These are phyloP conservation scores for Epirrita christyi DNA, from an alignment of 2,888 invertebrate species.

Conservation along the genomic window DNA sequence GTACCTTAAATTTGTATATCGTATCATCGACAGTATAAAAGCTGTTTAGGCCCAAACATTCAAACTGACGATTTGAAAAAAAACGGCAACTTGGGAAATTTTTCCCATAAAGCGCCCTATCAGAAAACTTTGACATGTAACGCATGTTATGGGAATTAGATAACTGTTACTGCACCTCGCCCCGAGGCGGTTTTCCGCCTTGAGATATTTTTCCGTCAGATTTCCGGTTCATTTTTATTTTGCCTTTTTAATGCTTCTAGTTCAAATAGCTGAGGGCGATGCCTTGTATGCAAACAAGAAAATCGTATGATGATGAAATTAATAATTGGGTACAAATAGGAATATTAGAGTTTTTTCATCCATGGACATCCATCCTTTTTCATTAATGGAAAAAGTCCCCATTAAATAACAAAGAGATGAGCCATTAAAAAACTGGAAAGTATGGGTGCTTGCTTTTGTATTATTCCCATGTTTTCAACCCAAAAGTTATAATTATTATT, in stretches of 20 bases:
- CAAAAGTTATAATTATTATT: too few relatives aligned
- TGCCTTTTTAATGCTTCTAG: conserved; percentile 51
- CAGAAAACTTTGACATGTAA: conserved; percentile 77
- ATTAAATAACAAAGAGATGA: too few relatives aligned
- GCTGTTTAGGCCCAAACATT: conserved; percentile 33
- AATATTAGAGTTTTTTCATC: background rate
- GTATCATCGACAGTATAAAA: too few relatives aligned
- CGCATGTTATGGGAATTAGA: conserved; percentile 78
- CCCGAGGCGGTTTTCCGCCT: conserved; percentile 35
- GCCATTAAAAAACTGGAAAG: too few relatives aligned
- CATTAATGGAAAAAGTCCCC: too few relatives aligned
- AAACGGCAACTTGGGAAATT: conserved; percentile 52
- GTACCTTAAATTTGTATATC: too few relatives aligned
- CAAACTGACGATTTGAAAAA: conserved; percentile 47
- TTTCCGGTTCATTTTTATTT: conserved; percentile 40
- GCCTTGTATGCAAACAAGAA: conserved; percentile 41
- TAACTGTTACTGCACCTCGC: conserved; percentile 60
- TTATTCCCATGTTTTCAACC: too few relatives aligned
- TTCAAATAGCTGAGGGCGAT: conserved; percentile 46
- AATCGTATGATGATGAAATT: conserved; percentile 4
- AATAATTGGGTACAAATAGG: conserved; percentile 24
- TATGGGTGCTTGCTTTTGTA: too few relatives aligned
- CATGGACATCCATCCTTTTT: too few relatives aligned
- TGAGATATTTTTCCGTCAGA: conserved; percentile 39
- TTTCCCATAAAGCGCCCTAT: conserved; percentile 62